These are phyloP conservation scores for Lepidostoma basale DNA, from an alignment of 1,140 invertebrate species.

Conservation along the genomic window DNA sequence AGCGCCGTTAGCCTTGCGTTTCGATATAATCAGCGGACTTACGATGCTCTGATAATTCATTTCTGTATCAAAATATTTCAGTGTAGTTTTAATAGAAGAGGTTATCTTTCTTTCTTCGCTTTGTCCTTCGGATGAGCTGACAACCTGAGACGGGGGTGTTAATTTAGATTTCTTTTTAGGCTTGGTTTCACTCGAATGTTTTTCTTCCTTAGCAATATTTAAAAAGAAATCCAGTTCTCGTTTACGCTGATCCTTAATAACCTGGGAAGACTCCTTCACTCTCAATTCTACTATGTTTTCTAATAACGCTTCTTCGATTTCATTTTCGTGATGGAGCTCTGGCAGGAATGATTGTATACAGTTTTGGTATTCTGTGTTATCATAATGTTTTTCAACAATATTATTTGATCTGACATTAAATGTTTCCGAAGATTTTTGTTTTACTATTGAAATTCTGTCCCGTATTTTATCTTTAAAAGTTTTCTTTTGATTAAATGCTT, in stretches of 20 bases:
- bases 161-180: constrained; percentile 4
- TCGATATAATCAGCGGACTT: constrained; percentile 13
- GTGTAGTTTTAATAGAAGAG: constrained; percentile 6
- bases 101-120: not conserved
- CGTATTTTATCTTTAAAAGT: constrained; percentile 34
- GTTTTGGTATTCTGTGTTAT: not conserved
- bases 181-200: not conserved
- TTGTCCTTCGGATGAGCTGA: not conserved
- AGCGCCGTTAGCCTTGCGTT: not conserved
- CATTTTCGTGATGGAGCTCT: constrained; percentile 21
- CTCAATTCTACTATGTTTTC: constrained; percentile 3
- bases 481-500: no score
- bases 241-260: constrained; percentile 10
- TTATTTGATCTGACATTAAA: constrained; percentile 24
- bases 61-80: constrained; percentile 34
- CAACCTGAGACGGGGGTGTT: not conserved
- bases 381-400: not conserved
- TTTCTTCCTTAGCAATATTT: not conserved
- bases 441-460: constrained; percentile 26
- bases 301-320: constrained; percentile 28
- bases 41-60: constrained; percentile 16
- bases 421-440: constrained; percentile 30
- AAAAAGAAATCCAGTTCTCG: constrained; percentile 27
- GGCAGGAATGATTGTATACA: constrained; percentile 17
- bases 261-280: constrained; percentile 11